Evolutionary conservation across 2,113 vertebrate species (phyloP).

Genomic region (Vanacampus margaritifer): DNA sequence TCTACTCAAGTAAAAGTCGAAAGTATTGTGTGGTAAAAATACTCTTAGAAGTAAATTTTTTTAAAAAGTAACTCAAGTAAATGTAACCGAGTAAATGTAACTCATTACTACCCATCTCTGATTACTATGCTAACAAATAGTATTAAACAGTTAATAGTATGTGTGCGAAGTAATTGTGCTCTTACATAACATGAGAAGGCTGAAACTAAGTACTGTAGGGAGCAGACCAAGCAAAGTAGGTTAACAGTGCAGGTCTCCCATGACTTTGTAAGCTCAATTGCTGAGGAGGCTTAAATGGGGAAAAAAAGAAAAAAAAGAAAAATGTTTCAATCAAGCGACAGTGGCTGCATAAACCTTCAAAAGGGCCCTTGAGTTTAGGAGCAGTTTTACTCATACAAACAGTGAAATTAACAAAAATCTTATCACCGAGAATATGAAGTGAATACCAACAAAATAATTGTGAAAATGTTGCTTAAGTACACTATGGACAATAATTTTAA

Average conservation of each 20-base stretch:
- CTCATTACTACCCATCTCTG: too few relatives aligned
- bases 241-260: conserved; percentile 39
- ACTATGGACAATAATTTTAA: too few relatives aligned
- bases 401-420: background rate
- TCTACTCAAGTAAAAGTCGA: too few relatives aligned
- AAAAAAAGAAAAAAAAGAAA: background rate
- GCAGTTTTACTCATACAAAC: background rate
- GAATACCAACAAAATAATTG: too few relatives aligned
- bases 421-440: too few relatives aligned
- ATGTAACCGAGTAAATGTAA: too few relatives aligned
- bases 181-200: conserved; percentile 29
- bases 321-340: conserved; percentile 14
- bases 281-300: conserved; percentile 23
- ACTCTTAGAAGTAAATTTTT: too few relatives aligned
- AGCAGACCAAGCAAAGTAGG: conserved; percentile 35
- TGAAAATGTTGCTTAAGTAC: too few relatives aligned
- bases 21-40: too few relatives aligned
- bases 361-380: too few relatives aligned
- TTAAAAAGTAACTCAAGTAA: too few relatives aligned
- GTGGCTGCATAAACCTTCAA: conserved; percentile 10
- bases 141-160: background rate
- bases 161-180: background rate
- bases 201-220: conserved; percentile 8
- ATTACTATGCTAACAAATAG: background rate
- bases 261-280: conserved; percentile 48